Evolutionary conservation across 2,888 invertebrate genomes (phyloP).

Genomic region (Coleophora deauratella): DNA sequence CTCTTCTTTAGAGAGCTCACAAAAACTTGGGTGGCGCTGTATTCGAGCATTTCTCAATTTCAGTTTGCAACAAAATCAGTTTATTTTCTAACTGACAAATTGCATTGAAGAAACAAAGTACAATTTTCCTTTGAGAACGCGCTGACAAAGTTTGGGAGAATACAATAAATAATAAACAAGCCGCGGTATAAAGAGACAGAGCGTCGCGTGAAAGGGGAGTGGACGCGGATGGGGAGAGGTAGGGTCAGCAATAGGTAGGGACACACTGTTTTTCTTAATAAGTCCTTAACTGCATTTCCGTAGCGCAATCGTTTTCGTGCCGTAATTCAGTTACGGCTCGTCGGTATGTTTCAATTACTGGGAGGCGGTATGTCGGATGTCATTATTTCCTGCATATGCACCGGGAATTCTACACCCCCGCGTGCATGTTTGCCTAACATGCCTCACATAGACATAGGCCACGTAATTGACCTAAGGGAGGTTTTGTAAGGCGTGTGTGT

Average conservation of each 20-base stretch:
- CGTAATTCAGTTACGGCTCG: conserved; percentile 42
- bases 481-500: too few species aligned
- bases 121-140: conserved; percentile 52
- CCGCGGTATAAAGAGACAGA: too few species aligned
- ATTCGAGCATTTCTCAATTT: conserved; percentile 59
- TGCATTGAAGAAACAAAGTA: conserved; percentile 58
- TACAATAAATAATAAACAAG: conserved; percentile 18
- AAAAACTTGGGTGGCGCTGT: conserved; percentile 42
- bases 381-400: conserved; percentile 47
- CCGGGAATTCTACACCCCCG: neutral
- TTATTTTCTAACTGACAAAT: conserved; percentile 65
- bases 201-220: too few species aligned
- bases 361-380: conserved; percentile 40
- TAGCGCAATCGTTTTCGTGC: conserved; percentile 42
- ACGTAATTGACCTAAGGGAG: too few species aligned
- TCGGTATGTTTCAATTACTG: conserved; percentile 49
- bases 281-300: conserved; percentile 44
- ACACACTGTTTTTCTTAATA: conserved; percentile 22
- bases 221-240: too few species aligned
- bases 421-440: too few species aligned
- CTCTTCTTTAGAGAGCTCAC: conserved; percentile 6
- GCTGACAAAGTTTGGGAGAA: conserved; percentile 40
- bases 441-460: too few species aligned
- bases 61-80: conserved; percentile 68
- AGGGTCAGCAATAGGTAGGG: neutral